Base-by-base conservation (phyloP, 2,797 vertebrate species). In the Rhadinocentrus ornatus region DNA sequence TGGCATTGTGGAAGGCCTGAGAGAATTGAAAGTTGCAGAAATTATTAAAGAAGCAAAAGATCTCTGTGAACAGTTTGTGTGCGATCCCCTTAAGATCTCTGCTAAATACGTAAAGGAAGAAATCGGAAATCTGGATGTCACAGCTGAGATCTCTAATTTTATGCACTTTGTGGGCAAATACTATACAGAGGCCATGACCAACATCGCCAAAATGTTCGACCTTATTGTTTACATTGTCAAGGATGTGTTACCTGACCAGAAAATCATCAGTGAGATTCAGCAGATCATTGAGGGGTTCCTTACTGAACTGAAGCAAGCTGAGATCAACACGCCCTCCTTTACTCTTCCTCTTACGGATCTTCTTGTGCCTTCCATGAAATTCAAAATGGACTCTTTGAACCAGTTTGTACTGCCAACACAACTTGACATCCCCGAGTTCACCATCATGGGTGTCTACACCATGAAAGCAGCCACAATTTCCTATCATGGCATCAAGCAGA, bases 281-380 rank as follows among this genome's bases (percentile, higher is more conserved):
- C 83, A 92, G 73, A 90, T 93, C 12, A 41, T 88, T 64, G 22
- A 79, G 5, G 80, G 76, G 26, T 89, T 96, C 61, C 80, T 93
- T 6, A 87, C 3, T 66, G 94, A 92, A 75, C 85, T 98, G 55
- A 94, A 76, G 64, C 87, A 90, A 80, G 90, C 85, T 71, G 94
- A 95, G n/a, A 87, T 96, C 71, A 90, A 63, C 54, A 94, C 91
- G 1, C 96, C 96, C 55, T 94, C 92, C 56, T 96, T 98, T 76
- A 87, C 68, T 26, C 48, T 99, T 59, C 98, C 96, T 50, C 69
- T 99, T 35, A 99, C 97, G 62, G 92, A 98, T 87, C 85, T 99
- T 74, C 85, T 54, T 80, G 76, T 98, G 34, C 93, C 95, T 37
- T 93, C 95, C n/a, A 75, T 90, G 73, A 93, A 88, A 57, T 80